phyloP scores from a whole-genome alignment of 2,797 vertebrate genomes.

The Sebastes nivosus region DNA sequence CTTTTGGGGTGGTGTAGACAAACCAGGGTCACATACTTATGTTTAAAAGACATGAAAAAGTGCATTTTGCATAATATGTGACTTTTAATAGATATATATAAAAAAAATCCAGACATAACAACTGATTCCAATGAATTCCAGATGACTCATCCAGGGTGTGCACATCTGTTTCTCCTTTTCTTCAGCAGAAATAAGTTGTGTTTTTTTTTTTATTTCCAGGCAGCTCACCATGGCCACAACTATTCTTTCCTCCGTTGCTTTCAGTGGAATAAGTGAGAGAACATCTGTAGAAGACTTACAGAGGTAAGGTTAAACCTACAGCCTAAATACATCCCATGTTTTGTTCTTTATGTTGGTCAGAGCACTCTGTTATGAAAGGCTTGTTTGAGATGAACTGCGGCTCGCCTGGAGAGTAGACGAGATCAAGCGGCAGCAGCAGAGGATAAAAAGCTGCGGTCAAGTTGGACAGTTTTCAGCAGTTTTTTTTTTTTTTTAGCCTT shows the following conservation, averaged over 20 bases:
- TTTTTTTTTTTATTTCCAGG: not conserved
- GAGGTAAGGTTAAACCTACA: conserved; percentile 20
- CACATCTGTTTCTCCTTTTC: not conserved
- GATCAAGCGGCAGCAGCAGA: too few relatives aligned
- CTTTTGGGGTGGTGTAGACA: too few relatives aligned
- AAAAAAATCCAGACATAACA: not conserved
- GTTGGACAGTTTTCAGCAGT: too few relatives aligned
- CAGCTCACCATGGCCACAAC: not conserved
- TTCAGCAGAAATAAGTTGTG: not conserved
- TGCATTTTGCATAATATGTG: too few relatives aligned
- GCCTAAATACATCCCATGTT: not conserved
- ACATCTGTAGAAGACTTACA: rapidly evolving
- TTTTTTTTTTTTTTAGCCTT: too few relatives aligned
- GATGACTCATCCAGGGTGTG: not conserved
- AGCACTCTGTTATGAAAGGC: not conserved
- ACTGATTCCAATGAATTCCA: not conserved
- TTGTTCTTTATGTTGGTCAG: not conserved
- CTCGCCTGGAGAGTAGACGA: too few relatives aligned
- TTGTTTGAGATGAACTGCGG: too few relatives aligned
- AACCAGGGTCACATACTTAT: too few relatives aligned
- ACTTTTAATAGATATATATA: not conserved
- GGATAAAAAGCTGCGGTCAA: too few relatives aligned
- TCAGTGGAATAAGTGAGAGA: not conserved
- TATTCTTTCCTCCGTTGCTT: not conserved
- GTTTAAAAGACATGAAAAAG: too few relatives aligned